Base-by-base conservation (phyloP, 2,113 vertebrate species). In the Halichoeres trimaculatus region DNA sequence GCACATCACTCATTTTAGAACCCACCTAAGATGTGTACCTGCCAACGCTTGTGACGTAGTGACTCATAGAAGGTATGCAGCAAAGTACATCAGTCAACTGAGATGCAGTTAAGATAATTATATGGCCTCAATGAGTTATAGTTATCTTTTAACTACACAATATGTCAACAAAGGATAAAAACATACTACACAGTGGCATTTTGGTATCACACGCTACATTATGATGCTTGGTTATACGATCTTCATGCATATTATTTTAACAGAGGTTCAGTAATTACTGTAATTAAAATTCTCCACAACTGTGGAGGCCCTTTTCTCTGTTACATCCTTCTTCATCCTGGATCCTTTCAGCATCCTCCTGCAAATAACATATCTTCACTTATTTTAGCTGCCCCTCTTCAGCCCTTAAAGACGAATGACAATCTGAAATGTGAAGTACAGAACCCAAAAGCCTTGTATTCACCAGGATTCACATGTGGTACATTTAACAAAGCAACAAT, bases 21-120 rank as follows among this genome's bases (percentile, higher is more conserved):
- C 17, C 76, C 38, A 71, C 34, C 53, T 24, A 36, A 71, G 62
- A 69, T 45, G 69, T 78, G 84, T 48, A 54, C 34, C 19, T 55
- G 19, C 35, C 66, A 67, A 53, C 8, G n/a, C 20, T 52, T 47
- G 10, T 67, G 30, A 58, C 12, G 10, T 62, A 14, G 2, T 52
- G 38, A 47, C 4, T 64, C 6, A 8, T 13, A 1, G 17, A 45
- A 13, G 12, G 22, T 1, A 5, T 58, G 69, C 47, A 40, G 14
- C 5, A 1, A 6, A 24, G 6, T 35, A 71, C 19, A n/a, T 69
- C 59, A 70, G n/a, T 11, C 12, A 48, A 17, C 35, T 17, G 30
- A 22, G 34, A 54, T 35, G 19, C 45, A 74, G 77, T 75, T 6
- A 24, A 4, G 1, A 35, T 79, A 36, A 48, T 13, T 30, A 55